A percentile compares a stretch with the other conserved stretches of the same genome.
Conservation (phyloP, 2,113 vertebrate species). For the Chascanopsetta lugubris region DNA sequence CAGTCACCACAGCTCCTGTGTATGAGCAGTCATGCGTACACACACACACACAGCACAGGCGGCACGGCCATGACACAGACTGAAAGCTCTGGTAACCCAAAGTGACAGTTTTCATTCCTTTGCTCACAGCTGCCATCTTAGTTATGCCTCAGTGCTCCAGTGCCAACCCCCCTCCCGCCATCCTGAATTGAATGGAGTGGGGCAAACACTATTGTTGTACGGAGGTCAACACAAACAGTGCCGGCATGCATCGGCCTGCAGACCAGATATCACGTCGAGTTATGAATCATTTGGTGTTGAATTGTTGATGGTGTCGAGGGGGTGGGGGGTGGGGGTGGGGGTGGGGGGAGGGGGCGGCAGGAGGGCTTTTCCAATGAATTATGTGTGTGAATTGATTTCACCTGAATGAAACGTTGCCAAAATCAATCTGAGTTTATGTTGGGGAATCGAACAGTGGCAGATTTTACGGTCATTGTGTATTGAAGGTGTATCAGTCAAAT, state of each 20-base stretch:
- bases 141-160: conserved; percentile 63
- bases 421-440: conserved; percentile 60
- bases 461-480: conserved; percentile 33
- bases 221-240: conserved; percentile 27
- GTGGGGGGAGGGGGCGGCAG: not conserved
- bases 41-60: conserved; percentile 18
- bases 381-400: conserved; percentile 51
- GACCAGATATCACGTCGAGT: conserved; percentile 15
- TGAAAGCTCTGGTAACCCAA: conserved; percentile 68
- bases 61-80: conserved; percentile 43
- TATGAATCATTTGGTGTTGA: conserved; percentile 30
- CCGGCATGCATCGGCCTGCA: not conserved
- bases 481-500: conserved; percentile 25
- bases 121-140: conserved; percentile 73
- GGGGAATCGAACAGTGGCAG: conserved; percentile 22
- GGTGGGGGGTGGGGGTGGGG: not conserved
- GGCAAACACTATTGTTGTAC: conserved; percentile 27
- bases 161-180: conserved; percentile 18
- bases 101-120: conserved; percentile 77
- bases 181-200: conserved; percentile 30
- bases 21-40: conserved; percentile 23
- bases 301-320: conserved; percentile 9
- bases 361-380: conserved; percentile 31
- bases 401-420: conserved; percentile 29
- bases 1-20: conserved; percentile 13